Evolutionary conservation across 37 sponge, comb jelly and placozoan species (phyloP).

Genomic region (Mnemiopsis leidyi): DNA sequence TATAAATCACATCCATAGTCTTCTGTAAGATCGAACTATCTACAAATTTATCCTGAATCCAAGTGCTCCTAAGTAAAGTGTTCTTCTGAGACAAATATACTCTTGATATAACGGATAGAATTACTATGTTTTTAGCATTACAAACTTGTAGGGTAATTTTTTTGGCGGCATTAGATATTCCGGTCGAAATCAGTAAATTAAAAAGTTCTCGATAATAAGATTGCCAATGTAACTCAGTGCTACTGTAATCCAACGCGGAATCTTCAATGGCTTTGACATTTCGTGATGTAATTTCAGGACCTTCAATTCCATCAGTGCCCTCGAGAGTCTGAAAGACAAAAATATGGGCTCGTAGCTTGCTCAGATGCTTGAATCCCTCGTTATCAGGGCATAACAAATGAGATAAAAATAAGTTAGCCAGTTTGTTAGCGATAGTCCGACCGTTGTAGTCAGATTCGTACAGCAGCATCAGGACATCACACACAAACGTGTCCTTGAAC

Average conservation of each 20-base stretch:
- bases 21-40: not conserved
- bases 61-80: not conserved
- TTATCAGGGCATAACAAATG: not conserved
- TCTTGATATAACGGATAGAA: not conserved
- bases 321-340: not conserved
- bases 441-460: not conserved
- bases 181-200: not conserved
- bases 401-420: not conserved
- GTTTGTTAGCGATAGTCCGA: not conserved
- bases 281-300: not conserved
- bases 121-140: not conserved
- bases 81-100: not conserved
- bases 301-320: too few species aligned
- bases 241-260: not conserved
- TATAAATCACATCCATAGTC: not conserved
- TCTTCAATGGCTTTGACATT: not conserved
- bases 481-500: not conserved
- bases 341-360: not conserved
- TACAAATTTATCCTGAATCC: not conserved
- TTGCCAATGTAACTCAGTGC: not conserved
- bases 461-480: not conserved
- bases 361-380: not conserved
- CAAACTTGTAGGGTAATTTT: not conserved
- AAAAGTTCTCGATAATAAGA: not conserved
- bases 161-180: not conserved